Conservation (phyloP, 2,888 invertebrate species). For the Danaus chrysippus region DNA sequence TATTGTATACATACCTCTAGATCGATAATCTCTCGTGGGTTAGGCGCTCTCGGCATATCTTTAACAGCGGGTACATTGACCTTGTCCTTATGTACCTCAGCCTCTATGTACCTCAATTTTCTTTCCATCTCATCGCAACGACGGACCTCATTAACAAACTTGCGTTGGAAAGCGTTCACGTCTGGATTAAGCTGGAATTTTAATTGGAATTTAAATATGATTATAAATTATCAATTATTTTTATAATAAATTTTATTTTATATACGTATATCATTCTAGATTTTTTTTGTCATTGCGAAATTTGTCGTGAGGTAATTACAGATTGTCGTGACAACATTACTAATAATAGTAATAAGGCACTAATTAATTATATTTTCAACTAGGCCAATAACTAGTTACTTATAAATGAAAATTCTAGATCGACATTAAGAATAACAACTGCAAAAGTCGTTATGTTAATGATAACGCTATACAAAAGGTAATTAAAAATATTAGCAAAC, state of each 20-base stretch:
- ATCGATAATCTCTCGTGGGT: conserved; percentile 92
- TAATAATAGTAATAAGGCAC: too few species aligned
- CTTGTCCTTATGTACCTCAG: conserved; percentile 90
- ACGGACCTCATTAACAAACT: conserved; percentile 94
- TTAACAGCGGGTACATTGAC: conserved; percentile 88
- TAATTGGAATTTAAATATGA: background rate
- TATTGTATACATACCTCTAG: conserved; percentile 82
- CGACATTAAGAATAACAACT: background rate
- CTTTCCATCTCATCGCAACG: conserved; percentile 96
- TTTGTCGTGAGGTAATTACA: too few species aligned
- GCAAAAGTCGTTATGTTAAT: background rate
- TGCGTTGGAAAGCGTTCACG: conserved; percentile 93
- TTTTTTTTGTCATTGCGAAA: too few species aligned
- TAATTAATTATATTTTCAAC: too few species aligned
- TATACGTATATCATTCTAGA: too few species aligned
- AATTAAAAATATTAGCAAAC: conserved; percentile 16
- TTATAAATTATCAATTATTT: too few species aligned
- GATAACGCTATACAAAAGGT: conserved; percentile 13
- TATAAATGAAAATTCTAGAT: background rate
- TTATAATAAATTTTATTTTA: too few species aligned
- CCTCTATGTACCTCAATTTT: conserved; percentile 91
- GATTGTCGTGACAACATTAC: too few species aligned
- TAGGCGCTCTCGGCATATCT: conserved; percentile 87
- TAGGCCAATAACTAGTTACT: too few species aligned
- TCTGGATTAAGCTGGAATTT: conserved; percentile 87